Base-by-base conservation (phyloP, 2,113 vertebrate species). In the Amphiprion ocellaris region DNA sequence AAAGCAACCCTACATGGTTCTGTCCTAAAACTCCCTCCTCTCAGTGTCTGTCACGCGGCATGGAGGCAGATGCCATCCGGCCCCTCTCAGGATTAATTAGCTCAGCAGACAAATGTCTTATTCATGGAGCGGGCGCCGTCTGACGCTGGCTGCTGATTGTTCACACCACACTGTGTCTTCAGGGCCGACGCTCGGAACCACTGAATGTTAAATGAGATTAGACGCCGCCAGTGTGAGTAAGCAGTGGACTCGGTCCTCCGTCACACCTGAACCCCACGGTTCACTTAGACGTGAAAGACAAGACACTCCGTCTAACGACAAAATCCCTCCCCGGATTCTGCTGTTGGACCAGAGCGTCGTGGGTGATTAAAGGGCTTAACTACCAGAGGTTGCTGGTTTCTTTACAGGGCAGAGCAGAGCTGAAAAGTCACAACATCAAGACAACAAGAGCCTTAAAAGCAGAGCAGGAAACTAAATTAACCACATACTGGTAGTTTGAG, bases 51-150 rank as follows among this genome's bases (percentile, higher is more conserved):
- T 92, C 90, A 91, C 88, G 67, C 77, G 49, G 81, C 87, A 60
- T 11, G 66, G 69, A 87, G 85, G 84, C 90, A 90, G 83, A 89
- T 84, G 91, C 85, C 88, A 72, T 81, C 81, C 81, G 85, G 85
- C 83, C 92, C 85, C 85, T 91, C 87, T 89, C 90, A 93, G 86
- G 88, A 89, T 92, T 92, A 87, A 74, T 90, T 86, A 87, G 87
- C 89, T 91, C 89, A 74, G 75, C 83, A 91, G 85, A 92, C 69
- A 92, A 90, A 90, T 75, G 74, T 87, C 58, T 93, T 89, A 93
- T 92, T 93, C 91, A 92, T 89, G 87, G 83, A 82, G 81, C 44
- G 90, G 87, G 82, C 54, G 62, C 72, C 56, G 85, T 84, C 85
- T 87, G 77, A 85, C 84, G 68, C 82, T 37, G 72, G 87, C 88